Evolutionary conservation across 2,888 invertebrate genomes (phyloP).

Genomic region (Drosophila eohydei): DNA sequence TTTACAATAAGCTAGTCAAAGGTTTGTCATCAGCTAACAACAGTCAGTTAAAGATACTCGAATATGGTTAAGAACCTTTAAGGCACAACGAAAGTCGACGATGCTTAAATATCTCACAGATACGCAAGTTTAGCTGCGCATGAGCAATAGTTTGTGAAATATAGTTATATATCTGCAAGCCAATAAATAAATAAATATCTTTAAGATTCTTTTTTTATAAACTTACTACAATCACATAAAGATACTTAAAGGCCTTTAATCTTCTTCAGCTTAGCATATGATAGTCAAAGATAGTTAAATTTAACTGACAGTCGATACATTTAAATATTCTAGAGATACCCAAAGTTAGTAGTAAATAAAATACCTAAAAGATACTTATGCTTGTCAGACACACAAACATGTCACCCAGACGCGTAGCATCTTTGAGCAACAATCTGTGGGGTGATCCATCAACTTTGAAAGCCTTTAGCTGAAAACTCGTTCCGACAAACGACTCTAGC

Average conservation of each 20-base stretch:
- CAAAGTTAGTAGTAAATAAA: slow-evolving; percentile 17
- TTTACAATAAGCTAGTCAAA: too few relatives aligned
- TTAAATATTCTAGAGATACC: background rate
- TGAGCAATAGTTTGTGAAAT: background rate
- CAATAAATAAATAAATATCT: background rate
- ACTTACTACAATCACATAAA: background rate
- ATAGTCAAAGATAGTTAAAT: background rate
- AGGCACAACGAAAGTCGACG: too few relatives aligned
- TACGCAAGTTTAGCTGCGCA: too few relatives aligned
- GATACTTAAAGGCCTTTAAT: background rate
- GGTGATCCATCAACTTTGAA: slow-evolving; percentile 39
- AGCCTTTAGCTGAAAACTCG: slow-evolving; percentile 37
- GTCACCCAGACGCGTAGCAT: slow-evolving; percentile 9
- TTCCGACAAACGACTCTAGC: slow-evolving; percentile 38
- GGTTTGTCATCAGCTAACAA: too few relatives aligned
- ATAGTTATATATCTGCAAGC: background rate
- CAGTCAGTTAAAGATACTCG: too few relatives aligned
- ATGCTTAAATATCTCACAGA: too few relatives aligned
- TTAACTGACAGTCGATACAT: background rate
- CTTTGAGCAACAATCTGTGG: background rate
- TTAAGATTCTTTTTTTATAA: background rate
- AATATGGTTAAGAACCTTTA: too few relatives aligned
- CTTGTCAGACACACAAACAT: slow-evolving; percentile 7
- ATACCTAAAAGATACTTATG: slow-evolving; percentile 16
- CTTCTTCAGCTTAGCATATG: background rate